phyloP scores from a whole-genome alignment of 1,140 invertebrate species.

The Parasteatoda tepidariorum region DNA sequence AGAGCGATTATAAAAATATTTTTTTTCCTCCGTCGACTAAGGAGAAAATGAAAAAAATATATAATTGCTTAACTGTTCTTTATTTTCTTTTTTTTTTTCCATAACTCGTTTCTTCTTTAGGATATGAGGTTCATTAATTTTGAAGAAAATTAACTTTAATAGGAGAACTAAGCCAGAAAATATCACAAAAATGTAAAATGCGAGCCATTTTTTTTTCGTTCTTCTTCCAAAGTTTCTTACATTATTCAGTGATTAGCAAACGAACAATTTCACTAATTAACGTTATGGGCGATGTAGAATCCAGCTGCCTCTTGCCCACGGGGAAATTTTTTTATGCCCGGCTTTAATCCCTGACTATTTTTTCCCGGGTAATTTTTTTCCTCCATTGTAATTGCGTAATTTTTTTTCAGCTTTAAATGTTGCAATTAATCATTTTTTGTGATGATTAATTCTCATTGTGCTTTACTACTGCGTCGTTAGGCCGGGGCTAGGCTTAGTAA shows the following conservation, averaged over 20 bases:
- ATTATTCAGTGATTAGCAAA: slow-evolving; percentile 55
- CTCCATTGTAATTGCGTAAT: slow-evolving; percentile 45
- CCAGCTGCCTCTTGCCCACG: slow-evolving; percentile 40
- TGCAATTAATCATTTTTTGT: slow-evolving; percentile 49
- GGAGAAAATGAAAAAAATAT: slow-evolving; percentile 2
- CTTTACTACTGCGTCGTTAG: slow-evolving; percentile 26
- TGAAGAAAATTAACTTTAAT: slow-evolving; percentile 56
- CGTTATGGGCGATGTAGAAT: slow-evolving; percentile 16
- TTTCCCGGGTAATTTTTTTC: slow-evolving; percentile 27
- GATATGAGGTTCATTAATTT: slow-evolving; percentile 54
- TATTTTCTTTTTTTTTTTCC: slow-evolving; percentile 38
- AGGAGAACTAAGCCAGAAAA: slow-evolving; percentile 47
- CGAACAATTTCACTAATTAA: slow-evolving; percentile 57
- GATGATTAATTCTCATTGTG: slow-evolving; percentile 53
- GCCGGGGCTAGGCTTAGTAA: background rate
- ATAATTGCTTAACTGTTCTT: slow-evolving; percentile 45
- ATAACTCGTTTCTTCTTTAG: background rate
- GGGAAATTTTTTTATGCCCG: slow-evolving; percentile 27
- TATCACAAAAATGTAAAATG: slow-evolving; percentile 45
- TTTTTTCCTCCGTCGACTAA: slow-evolving; percentile 6
- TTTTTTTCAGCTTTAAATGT: slow-evolving; percentile 55
- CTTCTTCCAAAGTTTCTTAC: background rate
- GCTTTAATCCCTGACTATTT: background rate
- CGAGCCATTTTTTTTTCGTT: slow-evolving; percentile 16
- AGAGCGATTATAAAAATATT: slow-evolving; percentile 20